Base-by-base conservation (phyloP, 2,113 vertebrate species). In the Isurus oxyrinchus region DNA sequence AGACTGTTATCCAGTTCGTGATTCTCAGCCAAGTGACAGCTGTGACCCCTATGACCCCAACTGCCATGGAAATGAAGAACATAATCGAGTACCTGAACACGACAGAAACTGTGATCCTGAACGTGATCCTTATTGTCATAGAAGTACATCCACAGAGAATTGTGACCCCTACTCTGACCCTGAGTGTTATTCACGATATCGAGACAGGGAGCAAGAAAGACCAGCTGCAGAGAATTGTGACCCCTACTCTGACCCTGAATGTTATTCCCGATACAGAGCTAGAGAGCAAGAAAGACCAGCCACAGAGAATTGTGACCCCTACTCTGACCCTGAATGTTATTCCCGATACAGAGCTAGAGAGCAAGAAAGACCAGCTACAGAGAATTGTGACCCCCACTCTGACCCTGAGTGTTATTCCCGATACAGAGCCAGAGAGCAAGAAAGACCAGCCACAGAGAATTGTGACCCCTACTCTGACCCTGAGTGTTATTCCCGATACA, bases 91-190 rank as follows among this genome's bases (percentile, higher is more conserved):
- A 35, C 66, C 94, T 72, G 98, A 98, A 96, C 98, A 98, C 14
- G 97, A 98, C 97, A 98, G 97, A 0, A 97, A 98, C 97, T 98
- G 98, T 2, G 98, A 98, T 97, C 98, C 98, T 0, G 98, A 98
- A 88, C 98, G 97, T 55, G 94, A 95, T 19, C 66, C 94, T 31
- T 55, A 95, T 72, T 95, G 94, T 53, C 11, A 21, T 5, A 97
- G 98, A 0, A 98, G 98, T 25, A 98, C 98, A 97, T 98, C 98
- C 96, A 98, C 98, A 96, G 98, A 98, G 79, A 98, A 98, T 84
- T 98, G 98, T 13, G 98, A 98, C 10, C 93, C 93, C 27, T 67
- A 67, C 63, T 61, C 88, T 5, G 93, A 95, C 23, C 93, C 63
- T 0, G 63, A 95, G 1, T 95, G 93, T 95, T 40, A 94, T 76